Percentiles rank a stretch among this genome's conserved stretches.
These are phyloP conservation scores for Hesperia comma DNA, from an alignment of 2,888 invertebrate genomes.

Conservation along the genomic window DNA sequence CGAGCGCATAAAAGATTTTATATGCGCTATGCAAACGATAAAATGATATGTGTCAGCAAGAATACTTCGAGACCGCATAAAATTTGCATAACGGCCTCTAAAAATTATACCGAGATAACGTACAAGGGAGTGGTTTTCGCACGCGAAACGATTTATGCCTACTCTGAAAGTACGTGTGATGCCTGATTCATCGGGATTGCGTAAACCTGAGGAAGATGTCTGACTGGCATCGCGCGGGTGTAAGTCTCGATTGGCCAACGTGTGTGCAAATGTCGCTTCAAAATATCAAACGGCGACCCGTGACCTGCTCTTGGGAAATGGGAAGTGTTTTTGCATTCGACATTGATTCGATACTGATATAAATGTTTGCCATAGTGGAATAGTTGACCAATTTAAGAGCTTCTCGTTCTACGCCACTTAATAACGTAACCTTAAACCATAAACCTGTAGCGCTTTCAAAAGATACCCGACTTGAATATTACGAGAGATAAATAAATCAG, in stretches of 20 bases:
- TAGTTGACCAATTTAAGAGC: conserved; percentile 24
- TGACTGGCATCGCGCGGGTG: conserved; percentile 51
- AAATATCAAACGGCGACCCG: conserved; percentile 74
- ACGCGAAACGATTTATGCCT: conserved; percentile 32
- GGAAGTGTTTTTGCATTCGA: conserved; percentile 51
- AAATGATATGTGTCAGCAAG: conserved; percentile 27
- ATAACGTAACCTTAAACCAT: conserved; percentile 31
- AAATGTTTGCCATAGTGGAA: conserved; percentile 38
- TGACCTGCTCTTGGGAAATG: conserved; percentile 66
- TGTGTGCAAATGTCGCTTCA: conserved; percentile 71
- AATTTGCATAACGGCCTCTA: conserved; percentile 33
- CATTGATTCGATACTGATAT: conserved; percentile 47
- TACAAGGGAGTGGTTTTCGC: conserved; percentile 41
- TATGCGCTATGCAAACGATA: conserved; percentile 19
- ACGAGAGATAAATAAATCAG: conserved; percentile 19
- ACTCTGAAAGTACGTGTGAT: conserved; percentile 40
- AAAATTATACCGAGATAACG: conserved; percentile 23
- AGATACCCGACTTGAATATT: conserved; percentile 15
- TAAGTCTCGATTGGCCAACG: conserved; percentile 64
- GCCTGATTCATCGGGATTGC: conserved; percentile 60
- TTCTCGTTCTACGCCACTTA: conserved; percentile 20
- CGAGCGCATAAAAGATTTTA: conserved; percentile 19
- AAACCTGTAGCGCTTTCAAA: conserved; percentile 31
- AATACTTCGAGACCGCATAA: conserved; percentile 24
- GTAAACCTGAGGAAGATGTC: conserved; percentile 60